A percentile compares a stretch with the other conserved stretches of the same genome.
Evolutionary conservation across 1,140 invertebrate genomes (phyloP).

Genomic region (Platorchestia sp.): DNA sequence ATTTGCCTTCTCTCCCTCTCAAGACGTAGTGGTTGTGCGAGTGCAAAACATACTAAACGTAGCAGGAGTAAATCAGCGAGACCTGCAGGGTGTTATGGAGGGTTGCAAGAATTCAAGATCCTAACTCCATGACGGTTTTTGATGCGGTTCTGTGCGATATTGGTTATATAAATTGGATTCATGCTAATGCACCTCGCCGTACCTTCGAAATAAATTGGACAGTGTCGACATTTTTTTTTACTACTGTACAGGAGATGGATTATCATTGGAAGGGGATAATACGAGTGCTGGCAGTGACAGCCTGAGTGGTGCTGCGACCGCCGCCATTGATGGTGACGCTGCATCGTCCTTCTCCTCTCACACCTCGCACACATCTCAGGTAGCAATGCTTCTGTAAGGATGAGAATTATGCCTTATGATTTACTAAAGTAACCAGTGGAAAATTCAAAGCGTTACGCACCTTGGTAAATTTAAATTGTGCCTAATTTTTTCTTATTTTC

Average conservation of each 20-base stretch:
- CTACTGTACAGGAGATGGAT: slow-evolving; percentile 40
- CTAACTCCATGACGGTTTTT: slow-evolving; percentile 52
- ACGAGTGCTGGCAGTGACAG: slow-evolving; percentile 65
- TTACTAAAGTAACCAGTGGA: not conserved
- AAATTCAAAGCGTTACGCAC: not conserved
- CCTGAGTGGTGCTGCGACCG: slow-evolving; percentile 56
- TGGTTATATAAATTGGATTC: too few relatives aligned
- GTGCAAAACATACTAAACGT: too few relatives aligned
- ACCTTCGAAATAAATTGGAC: too few relatives aligned
- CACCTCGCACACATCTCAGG: slow-evolving; percentile 61
- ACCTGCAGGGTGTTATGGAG: slow-evolving; percentile 24
- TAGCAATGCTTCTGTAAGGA: not conserved
- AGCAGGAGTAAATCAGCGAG: too few relatives aligned
- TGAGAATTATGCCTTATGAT: not conserved
- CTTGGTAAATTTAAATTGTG: not conserved
- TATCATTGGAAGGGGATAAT: slow-evolving; percentile 57
- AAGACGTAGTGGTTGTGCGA: too few relatives aligned
- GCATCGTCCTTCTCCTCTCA: slow-evolving; percentile 66
- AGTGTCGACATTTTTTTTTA: not conserved
- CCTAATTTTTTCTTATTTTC: not conserved
- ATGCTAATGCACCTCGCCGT: too few relatives aligned
- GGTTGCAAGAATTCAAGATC: not conserved
- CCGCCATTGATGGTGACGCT: slow-evolving; percentile 59
- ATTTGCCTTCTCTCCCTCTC: too few relatives aligned
- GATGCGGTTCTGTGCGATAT: too few relatives aligned